These are phyloP conservation scores for Stegastes partitus DNA, from an alignment of 2,113 vertebrate species.

Conservation along the genomic window DNA sequence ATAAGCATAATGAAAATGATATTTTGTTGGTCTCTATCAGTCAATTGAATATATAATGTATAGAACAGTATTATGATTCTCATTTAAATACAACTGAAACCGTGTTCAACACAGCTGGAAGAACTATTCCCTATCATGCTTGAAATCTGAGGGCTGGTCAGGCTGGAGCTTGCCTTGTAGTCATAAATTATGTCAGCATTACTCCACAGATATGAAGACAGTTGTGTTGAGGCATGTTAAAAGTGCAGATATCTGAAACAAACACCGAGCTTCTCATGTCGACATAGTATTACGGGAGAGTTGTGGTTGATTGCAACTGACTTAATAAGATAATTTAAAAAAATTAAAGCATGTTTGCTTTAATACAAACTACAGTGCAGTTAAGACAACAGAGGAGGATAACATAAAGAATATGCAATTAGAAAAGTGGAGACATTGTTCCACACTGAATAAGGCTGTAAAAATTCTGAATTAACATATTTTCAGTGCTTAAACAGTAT, in stretches of 20 bases:
- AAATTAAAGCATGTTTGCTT: too few species aligned
- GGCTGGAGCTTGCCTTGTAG: slow-evolving; percentile 44
- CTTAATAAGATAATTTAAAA: too few species aligned
- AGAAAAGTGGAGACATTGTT: too few species aligned
- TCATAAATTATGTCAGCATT: slow-evolving; percentile 36
- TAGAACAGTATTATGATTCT: too few species aligned
- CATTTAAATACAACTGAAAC: background rate
- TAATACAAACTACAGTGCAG: too few species aligned
- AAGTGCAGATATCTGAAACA: background rate
- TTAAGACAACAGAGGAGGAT: too few species aligned
- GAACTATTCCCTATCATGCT: background rate
- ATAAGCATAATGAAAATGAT: too few species aligned
- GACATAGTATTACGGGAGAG: too few species aligned
- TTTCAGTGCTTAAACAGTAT: background rate
- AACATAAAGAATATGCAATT: too few species aligned
- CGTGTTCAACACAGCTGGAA: background rate
- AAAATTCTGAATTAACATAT: background rate
- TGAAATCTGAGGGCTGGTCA: background rate
- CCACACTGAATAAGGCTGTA: too few species aligned
- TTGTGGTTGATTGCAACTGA: background rate
- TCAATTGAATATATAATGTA: too few species aligned
- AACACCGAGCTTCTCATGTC: background rate
- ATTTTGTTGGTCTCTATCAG: too few species aligned
- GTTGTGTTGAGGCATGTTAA: slow-evolving; percentile 52
- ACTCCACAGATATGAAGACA: slow-evolving; percentile 8